These are phyloP conservation scores for Trichogramma pretiosum DNA, from an alignment of 1,140 invertebrate genomes.

Conservation along the genomic window DNA sequence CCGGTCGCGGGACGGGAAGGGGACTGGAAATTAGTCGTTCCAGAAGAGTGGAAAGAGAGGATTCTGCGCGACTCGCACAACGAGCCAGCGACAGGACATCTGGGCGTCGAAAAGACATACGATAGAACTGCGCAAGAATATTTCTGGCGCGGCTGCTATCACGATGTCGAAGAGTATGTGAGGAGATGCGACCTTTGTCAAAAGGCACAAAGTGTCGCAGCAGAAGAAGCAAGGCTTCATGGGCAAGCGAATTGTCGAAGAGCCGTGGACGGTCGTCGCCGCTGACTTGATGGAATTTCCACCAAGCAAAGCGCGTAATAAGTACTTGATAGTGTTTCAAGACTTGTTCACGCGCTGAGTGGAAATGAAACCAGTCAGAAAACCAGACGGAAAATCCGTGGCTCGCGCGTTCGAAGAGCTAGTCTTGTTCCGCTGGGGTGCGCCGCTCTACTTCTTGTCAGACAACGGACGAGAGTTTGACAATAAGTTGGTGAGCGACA, in stretches of 20 bases:
- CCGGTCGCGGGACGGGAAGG: neutral
- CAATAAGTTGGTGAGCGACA: no score
- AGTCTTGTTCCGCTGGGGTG: neutral
- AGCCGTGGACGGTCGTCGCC: conserved; percentile 22
- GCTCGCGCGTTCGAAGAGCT: neutral
- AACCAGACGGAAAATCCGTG: neutral
- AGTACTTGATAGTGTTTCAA: conserved; percentile 27
- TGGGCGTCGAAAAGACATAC: neutral
- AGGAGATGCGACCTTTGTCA: conserved; percentile 25
- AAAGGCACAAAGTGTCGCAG: conserved; percentile 19
- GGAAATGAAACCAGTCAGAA: neutral
- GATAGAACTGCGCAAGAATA: no score
- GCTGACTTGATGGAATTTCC: conserved; percentile 22
- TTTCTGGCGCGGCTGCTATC: conserved; percentile 4
- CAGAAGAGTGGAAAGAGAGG: neutral
- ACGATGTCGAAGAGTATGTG: conserved; percentile 21
- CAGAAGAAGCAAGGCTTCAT: conserved; percentile 17
- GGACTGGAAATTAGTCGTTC: neutral
- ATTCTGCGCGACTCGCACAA: neutral
- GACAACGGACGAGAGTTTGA: conserved; percentile 5
- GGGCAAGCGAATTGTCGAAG: conserved; percentile 9
- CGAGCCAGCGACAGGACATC: neutral
- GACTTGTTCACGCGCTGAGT: conserved; percentile 29
- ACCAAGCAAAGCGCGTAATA: neutral
- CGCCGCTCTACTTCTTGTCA: neutral